A percentile compares a stretch with the other conserved stretches of the same genome.
Conservation (phyloP, 2,888 invertebrate species). For the Poecilobothrus nobilitatus region DNA sequence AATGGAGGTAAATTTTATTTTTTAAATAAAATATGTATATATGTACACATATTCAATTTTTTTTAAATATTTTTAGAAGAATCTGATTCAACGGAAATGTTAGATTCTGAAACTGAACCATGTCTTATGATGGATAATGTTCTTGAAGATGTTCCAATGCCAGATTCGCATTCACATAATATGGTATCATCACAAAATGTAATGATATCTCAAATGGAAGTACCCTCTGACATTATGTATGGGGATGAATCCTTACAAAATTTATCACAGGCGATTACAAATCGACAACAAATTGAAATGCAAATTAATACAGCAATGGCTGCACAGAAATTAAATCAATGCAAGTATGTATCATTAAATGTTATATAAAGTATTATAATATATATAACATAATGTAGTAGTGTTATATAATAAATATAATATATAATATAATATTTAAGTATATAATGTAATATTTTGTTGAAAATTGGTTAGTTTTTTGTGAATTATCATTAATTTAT, state of each 20-base stretch:
- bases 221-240: constrained; percentile 42
- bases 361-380: not conserved
- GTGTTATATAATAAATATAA: too few species aligned
- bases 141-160: constrained; percentile 55
- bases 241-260: constrained; percentile 65
- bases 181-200: constrained; percentile 52
- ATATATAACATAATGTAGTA: too few species aligned
- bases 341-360: constrained; percentile 31
- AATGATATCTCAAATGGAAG: constrained; percentile 43
- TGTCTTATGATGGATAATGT: constrained; percentile 75
- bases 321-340: constrained; percentile 44
- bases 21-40: not conserved
- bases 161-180: constrained; percentile 58
- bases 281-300: constrained; percentile 58
- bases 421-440: too few species aligned
- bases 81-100: constrained; percentile 64
- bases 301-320: constrained; percentile 37
- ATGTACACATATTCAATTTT: not conserved
- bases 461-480: too few species aligned
- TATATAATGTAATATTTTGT: too few species aligned
- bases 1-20: constrained; percentile 30
- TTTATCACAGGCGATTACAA: constrained; percentile 66
- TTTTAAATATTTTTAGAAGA: constrained; percentile 49
- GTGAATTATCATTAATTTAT: too few species aligned
- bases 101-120: constrained; percentile 76